Conservation (phyloP, 64 coral and sea anemone species). For the Montipora cactus region DNA sequence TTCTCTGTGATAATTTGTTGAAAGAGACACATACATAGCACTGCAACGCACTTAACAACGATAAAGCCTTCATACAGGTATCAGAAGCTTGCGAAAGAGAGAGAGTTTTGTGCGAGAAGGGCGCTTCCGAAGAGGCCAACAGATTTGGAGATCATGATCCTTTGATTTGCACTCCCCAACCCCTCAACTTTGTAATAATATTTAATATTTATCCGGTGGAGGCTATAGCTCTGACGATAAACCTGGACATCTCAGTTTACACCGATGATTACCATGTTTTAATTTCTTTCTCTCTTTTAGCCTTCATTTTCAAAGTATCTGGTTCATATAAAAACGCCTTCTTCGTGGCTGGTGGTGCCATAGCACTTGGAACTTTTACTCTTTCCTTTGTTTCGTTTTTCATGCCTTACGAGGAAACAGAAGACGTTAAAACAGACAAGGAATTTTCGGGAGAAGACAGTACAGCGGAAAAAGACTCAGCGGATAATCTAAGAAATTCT, state of each 20-base stretch:
- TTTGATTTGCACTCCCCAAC: too few species aligned
- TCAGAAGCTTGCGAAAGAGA: too few species aligned
- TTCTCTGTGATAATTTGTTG: too few species aligned
- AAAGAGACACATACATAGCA: too few species aligned
- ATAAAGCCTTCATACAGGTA: too few species aligned
- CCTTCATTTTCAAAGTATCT: constrained; percentile 70
- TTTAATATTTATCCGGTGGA: too few species aligned
- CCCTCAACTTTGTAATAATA: too few species aligned
- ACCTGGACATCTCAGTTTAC: background rate
- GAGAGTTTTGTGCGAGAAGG: too few species aligned
- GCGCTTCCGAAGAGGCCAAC: too few species aligned
- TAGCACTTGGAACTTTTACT: constrained; percentile 66
- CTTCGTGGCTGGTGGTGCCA: constrained; percentile 76
- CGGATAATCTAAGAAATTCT: background rate
- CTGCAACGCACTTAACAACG: too few species aligned
- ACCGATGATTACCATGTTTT: background rate
- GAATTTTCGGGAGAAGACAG: background rate
- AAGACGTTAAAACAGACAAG: background rate
- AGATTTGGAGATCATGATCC: too few species aligned
- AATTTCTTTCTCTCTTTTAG: constrained; percentile 46
- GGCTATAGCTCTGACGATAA: too few species aligned
- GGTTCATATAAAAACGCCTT: constrained; percentile 88
- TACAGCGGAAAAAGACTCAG: background rate
- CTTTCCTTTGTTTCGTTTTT: constrained; percentile 67
- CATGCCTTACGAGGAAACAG: background rate